These are phyloP conservation scores for Drosophila nigrodunni DNA, from an alignment of 1,140 invertebrate genomes.

Conservation along the genomic window DNA sequence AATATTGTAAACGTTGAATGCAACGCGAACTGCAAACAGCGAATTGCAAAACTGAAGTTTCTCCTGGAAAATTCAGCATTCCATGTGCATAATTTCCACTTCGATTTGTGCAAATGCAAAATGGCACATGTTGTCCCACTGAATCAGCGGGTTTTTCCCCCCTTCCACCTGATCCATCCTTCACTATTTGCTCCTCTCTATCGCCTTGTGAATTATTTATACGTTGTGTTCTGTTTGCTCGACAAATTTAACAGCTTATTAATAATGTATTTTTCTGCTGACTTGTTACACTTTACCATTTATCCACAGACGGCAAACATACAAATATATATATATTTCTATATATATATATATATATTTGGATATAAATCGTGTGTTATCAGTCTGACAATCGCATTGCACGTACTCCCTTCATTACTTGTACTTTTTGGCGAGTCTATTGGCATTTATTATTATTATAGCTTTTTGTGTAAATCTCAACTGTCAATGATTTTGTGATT, in stretches of 20 bases:
- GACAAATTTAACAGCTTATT: slow-evolving; percentile 83
- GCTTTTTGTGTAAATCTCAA: slow-evolving; percentile 48
- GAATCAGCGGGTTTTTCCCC: neutral
- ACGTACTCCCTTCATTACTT: slow-evolving; percentile 10
- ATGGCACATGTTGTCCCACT: slow-evolving; percentile 36
- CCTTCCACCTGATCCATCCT: neutral
- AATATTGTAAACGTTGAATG: slow-evolving; percentile 78
- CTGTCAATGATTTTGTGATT: slow-evolving; percentile 65
- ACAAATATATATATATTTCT: slow-evolving; percentile 1
- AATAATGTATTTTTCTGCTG: slow-evolving; percentile 79
- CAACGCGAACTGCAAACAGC: slow-evolving; percentile 26
- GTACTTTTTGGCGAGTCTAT: slow-evolving; percentile 57
- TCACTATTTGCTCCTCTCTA: slow-evolving; percentile 5
- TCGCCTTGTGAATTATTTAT: slow-evolving; percentile 70
- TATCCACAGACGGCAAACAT: slow-evolving; percentile 1
- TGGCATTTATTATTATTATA: slow-evolving; percentile 46
- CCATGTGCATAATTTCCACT: slow-evolving; percentile 79
- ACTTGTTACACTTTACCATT: slow-evolving; percentile 61
- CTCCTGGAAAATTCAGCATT: slow-evolving; percentile 41
- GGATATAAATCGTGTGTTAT: neutral
- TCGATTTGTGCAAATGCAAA: slow-evolving; percentile 64
- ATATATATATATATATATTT: neutral
- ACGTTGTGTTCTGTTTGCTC: slow-evolving; percentile 74
- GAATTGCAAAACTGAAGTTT: slow-evolving; percentile 17
- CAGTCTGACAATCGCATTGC: slow-evolving; percentile 15